Base-by-base conservation (phyloP, 2,113 vertebrate genomes). In the Recurvirostra avosetta region DNA sequence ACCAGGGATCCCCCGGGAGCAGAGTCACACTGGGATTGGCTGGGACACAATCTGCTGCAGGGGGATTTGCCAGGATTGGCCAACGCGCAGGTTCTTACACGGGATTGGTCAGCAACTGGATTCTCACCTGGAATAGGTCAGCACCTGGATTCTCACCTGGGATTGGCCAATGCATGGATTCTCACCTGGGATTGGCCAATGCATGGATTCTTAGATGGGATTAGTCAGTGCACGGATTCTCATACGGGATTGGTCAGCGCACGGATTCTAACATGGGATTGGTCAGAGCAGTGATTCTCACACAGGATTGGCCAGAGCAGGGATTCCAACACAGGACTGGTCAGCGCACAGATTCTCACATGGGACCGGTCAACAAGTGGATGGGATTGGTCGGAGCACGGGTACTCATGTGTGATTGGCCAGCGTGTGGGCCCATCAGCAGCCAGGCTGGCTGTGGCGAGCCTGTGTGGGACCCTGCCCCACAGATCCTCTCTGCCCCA, bases 1-100 rank as follows among this genome's bases (percentile, higher is more conserved):
- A n/a, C 2, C 6, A 29, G 34, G 15, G 22, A 68, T 0, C 19
- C 3, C 16, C 27, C 0, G 0, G 40, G 16, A 52, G 49, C 17
- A 56, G 63, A 27, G 11, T 32, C n/a, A 20, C 71, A 16, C 13
- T 20, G 20, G 50, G 73, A 87, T 14, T 12, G 13, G 26, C n/a
- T 38, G n/a, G 22, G 52, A 65, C 17, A 38, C 32, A 36, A 26
- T 5, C 45, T 45, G n/a, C 52, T 29, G 72, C 53, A 61, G 25
- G 2, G n/a, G 18, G 3, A 23, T 59, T 32, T 17, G 32, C 11
- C 34, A 12, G 40, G 50, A 67, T 5, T 52, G 53, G 21, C 23
- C 40, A 23, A 23, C 3, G 4, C 47, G 56, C 23, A 14, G 47
- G 4, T 18, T 61, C 16, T 43, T 12, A 38, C 8, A 49, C 0